phyloP scores from a whole-genome alignment of 2,113 vertebrate genomes.

The Urocolius indicus region DNA sequence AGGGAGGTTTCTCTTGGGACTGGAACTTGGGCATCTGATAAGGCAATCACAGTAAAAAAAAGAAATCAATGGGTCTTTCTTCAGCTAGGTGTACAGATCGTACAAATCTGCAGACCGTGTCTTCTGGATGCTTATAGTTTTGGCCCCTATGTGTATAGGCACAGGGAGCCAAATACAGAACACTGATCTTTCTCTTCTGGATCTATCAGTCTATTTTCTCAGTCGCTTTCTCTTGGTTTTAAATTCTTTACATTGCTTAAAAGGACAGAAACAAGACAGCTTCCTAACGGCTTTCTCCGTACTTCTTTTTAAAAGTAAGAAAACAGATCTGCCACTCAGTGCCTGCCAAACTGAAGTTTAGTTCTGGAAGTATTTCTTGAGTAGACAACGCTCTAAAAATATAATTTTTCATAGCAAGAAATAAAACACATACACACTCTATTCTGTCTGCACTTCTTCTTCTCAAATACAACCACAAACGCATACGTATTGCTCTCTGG shows the following conservation, averaged over 20 bases:
- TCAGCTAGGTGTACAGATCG: neutral
- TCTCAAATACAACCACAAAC: neutral
- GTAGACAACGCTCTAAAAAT: constrained; percentile 30
- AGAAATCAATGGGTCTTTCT: neutral
- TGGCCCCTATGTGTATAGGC: neutral
- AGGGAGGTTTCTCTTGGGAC: neutral
- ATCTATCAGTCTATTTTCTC: neutral
- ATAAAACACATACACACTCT: neutral
- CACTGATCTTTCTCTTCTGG: neutral
- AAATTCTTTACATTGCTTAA: neutral
- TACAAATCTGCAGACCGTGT: neutral
- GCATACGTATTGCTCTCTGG: neutral
- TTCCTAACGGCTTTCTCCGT: neutral
- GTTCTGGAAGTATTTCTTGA: constrained; percentile 36
- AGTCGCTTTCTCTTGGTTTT: neutral
- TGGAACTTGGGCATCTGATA: neutral
- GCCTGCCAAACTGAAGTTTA: constrained; percentile 49
- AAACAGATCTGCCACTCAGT: constrained; percentile 31
- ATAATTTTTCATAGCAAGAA: neutral
- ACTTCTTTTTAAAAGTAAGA: constrained; percentile 47
- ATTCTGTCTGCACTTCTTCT: neutral
- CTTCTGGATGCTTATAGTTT: neutral
- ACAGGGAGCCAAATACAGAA: neutral
- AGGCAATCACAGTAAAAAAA: neutral
- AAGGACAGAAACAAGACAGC: neutral